Evolutionary conservation across 2,888 invertebrate species (phyloP).

Genomic region (Drosophila lutescens): DNA sequence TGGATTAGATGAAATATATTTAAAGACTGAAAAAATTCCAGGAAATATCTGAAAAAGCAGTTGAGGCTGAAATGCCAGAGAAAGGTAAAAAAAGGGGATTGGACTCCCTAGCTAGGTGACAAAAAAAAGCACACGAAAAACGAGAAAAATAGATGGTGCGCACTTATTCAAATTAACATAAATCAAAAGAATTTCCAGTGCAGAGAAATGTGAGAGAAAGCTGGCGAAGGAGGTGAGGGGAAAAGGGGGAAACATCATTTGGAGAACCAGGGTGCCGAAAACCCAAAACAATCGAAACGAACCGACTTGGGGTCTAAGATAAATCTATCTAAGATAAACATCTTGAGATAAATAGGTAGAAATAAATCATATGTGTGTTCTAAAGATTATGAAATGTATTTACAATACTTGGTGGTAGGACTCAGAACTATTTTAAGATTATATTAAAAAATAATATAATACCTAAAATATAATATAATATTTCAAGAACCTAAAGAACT

Average conservation of each 20-base stretch:
- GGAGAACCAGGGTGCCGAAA: not conserved
- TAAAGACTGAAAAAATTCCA: too few relatives aligned
- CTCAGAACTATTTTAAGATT: too few relatives aligned
- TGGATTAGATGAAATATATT: too few relatives aligned
- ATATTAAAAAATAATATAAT: not conserved
- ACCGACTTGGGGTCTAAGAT: not conserved
- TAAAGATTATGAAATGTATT: too few relatives aligned
- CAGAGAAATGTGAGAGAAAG: slow-evolving; percentile 56
- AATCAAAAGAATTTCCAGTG: slow-evolving; percentile 78
- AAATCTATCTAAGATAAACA: too few relatives aligned
- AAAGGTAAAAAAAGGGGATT: slow-evolving; percentile 24
- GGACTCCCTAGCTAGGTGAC: not conserved
- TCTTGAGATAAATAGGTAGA: too few relatives aligned
- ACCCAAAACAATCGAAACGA: not conserved
- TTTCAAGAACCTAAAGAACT: not conserved
- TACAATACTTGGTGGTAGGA: too few relatives aligned
- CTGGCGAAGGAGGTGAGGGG: not conserved
- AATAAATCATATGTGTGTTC: too few relatives aligned
- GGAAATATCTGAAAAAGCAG: not conserved
- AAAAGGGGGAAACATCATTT: not conserved
- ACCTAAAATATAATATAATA: not conserved
- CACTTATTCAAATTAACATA: slow-evolving; percentile 81
- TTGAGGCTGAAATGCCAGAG: slow-evolving; percentile 27
- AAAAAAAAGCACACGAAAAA: slow-evolving; percentile 1
- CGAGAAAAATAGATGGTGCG: slow-evolving; percentile 61